Evolutionary conservation across 2,113 vertebrate genomes (phyloP).

Genomic region (Eulemur rufifrons): DNA sequence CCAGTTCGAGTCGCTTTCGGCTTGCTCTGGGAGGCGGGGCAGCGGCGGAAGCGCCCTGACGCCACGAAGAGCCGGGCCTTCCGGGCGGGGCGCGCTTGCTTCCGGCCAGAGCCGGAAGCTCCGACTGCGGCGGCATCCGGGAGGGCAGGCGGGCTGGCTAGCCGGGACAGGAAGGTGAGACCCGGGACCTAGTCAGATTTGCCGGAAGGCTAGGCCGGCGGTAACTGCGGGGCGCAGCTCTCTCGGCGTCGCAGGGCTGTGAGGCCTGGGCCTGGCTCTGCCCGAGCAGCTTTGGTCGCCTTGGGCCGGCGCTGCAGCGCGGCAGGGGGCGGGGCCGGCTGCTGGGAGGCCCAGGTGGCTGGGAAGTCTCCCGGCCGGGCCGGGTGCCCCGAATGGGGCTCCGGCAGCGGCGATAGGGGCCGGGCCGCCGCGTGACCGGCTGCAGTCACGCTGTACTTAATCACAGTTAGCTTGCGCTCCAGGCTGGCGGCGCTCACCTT

Average conservation of each 20-base stretch:
- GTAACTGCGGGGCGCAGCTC: background rate
- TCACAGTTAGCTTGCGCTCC: constrained; percentile 47
- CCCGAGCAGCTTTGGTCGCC: background rate
- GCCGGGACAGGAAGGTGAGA: constrained; percentile 77
- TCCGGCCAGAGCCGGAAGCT: constrained; percentile 71
- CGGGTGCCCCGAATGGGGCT: background rate
- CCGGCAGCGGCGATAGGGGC: background rate
- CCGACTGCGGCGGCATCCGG: constrained; percentile 62
- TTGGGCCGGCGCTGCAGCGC: background rate
- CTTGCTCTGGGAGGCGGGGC: fast-evolving
- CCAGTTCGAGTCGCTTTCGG: fast-evolving
- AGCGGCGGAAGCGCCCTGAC: background rate
- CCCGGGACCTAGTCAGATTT: background rate
- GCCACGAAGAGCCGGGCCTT: background rate
- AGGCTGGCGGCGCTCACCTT: constrained; percentile 10
- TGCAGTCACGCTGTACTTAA: constrained; percentile 55
- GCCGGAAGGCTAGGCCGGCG: background rate
- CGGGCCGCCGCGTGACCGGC: constrained; percentile 50
- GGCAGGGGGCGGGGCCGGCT: constrained; percentile 62
- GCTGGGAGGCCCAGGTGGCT: background rate
- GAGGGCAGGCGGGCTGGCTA: constrained; percentile 67
- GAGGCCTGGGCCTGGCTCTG: background rate
- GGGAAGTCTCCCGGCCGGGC: background rate
- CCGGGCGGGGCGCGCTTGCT: background rate
- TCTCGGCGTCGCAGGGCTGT: background rate